Evolutionary conservation across 2,113 vertebrate species (phyloP).

Genomic region (Chitala chitala): DNA sequence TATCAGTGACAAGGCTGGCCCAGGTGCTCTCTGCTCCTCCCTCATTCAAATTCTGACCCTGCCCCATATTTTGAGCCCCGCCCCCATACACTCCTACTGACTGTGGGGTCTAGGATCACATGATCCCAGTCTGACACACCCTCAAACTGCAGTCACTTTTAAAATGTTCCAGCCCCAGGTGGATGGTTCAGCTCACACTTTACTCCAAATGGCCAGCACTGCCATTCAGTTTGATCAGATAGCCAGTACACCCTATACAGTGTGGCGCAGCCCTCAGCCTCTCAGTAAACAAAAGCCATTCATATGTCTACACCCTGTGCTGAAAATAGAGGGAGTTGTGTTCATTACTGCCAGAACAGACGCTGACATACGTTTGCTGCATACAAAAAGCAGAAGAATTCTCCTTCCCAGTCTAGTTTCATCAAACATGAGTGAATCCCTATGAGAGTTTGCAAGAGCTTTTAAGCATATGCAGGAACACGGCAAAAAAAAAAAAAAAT

Average conservation of each 20-base stretch:
- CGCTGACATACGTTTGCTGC: neutral
- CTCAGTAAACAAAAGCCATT: too few relatives aligned
- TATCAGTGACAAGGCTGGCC: neutral
- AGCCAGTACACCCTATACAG: too few relatives aligned
- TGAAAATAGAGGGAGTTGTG: too few relatives aligned
- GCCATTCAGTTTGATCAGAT: neutral
- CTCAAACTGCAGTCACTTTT: slow-evolving; percentile 3
- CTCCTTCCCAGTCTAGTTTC: neutral
- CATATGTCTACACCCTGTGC: too few relatives aligned
- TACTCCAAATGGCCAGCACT: neutral
- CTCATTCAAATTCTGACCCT: neutral
- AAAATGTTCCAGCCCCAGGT: neutral
- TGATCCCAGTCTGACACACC: neutral
- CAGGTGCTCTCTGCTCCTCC: neutral
- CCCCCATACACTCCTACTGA: neutral
- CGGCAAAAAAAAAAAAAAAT: neutral
- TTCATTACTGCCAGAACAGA: neutral
- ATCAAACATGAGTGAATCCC: neutral
- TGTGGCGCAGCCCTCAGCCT: too few relatives aligned
- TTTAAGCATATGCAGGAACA: neutral
- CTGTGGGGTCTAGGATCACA: neutral
- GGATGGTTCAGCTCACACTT: too few relatives aligned
- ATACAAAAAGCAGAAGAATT: neutral
- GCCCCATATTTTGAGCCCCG: too few relatives aligned
- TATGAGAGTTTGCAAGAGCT: neutral